A percentile compares a stretch with the other conserved stretches of the same genome.
Conservation (phyloP, 2,888 invertebrate species). For the Eugnorisma glareosa region DNA sequence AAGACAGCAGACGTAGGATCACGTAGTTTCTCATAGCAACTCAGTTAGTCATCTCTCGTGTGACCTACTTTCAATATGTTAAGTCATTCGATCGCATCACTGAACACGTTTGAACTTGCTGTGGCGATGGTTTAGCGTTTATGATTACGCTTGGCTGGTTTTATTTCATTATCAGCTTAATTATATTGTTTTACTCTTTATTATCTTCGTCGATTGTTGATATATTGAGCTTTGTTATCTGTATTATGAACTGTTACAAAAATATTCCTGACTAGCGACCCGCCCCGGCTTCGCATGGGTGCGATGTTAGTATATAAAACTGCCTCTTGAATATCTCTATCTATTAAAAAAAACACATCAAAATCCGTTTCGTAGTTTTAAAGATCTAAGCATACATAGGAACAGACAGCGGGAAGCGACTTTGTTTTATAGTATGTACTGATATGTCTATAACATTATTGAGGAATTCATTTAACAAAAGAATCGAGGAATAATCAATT, state of each 20-base stretch:
- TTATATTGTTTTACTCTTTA: neutral
- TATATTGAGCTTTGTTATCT: neutral
- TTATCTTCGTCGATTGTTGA: neutral
- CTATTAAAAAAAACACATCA: too few species aligned
- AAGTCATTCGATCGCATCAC: constrained; percentile 60
- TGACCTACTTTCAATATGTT: constrained; percentile 75
- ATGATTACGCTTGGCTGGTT: constrained; percentile 41
- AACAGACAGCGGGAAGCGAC: too few species aligned
- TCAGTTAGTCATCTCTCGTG: constrained; percentile 73
- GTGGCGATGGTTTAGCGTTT: constrained; percentile 42
- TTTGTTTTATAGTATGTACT: too few species aligned
- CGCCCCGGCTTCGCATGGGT: too few species aligned
- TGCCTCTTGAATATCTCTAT: too few species aligned
- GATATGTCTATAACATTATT: too few species aligned
- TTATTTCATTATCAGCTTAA: constrained; percentile 27
- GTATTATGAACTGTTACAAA: neutral
- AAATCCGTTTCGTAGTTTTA: too few species aligned
- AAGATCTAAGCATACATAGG: too few species aligned
- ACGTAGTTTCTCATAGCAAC: constrained; percentile 55
- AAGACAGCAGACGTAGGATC: constrained; percentile 19
- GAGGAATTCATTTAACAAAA: neutral
- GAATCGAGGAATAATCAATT: neutral
- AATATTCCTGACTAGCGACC: too few species aligned
- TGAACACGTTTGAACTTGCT: constrained; percentile 74
- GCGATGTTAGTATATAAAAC: too few species aligned